These are phyloP conservation scores for Tenthredo livida DNA, from an alignment of 2,888 invertebrate genomes.

Conservation along the genomic window DNA sequence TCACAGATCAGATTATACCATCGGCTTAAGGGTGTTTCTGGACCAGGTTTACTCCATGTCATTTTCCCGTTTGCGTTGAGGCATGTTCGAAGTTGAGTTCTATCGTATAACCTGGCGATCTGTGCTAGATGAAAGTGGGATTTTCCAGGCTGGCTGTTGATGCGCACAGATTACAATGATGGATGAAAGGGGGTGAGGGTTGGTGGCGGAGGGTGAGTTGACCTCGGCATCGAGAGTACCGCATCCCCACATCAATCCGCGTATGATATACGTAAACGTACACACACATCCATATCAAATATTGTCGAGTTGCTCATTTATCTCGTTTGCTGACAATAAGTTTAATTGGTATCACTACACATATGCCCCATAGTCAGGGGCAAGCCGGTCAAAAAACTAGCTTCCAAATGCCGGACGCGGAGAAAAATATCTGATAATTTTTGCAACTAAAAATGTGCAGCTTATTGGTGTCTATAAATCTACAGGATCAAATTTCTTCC, in stretches of 20 bases:
- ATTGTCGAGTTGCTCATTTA: background rate
- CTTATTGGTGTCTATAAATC: conserved; percentile 26
- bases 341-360: background rate
- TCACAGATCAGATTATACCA: background rate
- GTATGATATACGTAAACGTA: background rate
- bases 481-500: background rate
- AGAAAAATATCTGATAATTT: background rate
- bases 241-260: conserved; percentile 12
- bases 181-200: conserved; percentile 30
- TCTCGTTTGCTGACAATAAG: conserved; percentile 5
- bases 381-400: background rate
- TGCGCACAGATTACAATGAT: conserved; percentile 53
- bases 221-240: conserved; percentile 31
- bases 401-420: background rate
- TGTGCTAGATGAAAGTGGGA: background rate
- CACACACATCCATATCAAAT: background rate
- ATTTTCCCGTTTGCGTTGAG: background rate
- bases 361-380: background rate
- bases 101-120: conserved; percentile 1
- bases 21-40: background rate
- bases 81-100: conserved; percentile 3
- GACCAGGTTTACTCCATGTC: background rate
- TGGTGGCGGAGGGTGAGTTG: conserved; percentile 10
- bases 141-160: conserved; percentile 25
- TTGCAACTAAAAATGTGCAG: background rate